Evolutionary conservation across 2,113 vertebrate genomes (phyloP), one percentile per base, ranked within the genome.

Genomic region (Ancistrus triradiatus): DNA sequence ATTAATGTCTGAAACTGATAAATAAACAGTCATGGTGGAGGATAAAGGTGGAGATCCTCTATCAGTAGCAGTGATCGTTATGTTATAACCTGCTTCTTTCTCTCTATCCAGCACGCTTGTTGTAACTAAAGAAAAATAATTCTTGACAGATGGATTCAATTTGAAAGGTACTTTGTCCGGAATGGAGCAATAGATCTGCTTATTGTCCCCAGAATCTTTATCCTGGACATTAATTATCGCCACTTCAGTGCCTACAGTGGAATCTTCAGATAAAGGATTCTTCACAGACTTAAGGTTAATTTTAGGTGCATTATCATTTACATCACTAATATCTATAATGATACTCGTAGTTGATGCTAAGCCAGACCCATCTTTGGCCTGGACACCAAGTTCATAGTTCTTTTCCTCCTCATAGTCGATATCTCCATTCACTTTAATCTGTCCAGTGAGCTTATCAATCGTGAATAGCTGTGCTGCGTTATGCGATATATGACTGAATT

Each of bases 301-400:
- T 47, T 77, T 74, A 7, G 86, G 87, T 0, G 64, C 65, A 51
- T 90, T 88, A n/a, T 89, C 87, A 60, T 89, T 89, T 9, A 84
- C 69, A 50, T 90, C 85, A 68, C 73, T 68, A 1, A 85, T 64
- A 27, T 80, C 71, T 35, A 87, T 70, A 10, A 85, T n/a, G 2
- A 86, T 76, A 63, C 78, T 83, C 1, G 80, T 76, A 62, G 21
- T 38, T 0, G 68, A 65, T n/a, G 56, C 66, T 25, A 85, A 71
- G 11, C 74, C 78, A 28, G 81, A 68, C 1, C 47, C 48, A 74
- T 89, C 87, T 38, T 70, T 68, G 4, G 80, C 86, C 62, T 86
- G 78, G 3, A 88, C 66, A 55, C 74, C 69, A 13, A 89, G 49
- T 46, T 89, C 85, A 75, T 84, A 81, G 35, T 68, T 61, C 2